Base-by-base conservation (phyloP, 2,797 vertebrate species). In the Poeciliopsis gracilis region DNA sequence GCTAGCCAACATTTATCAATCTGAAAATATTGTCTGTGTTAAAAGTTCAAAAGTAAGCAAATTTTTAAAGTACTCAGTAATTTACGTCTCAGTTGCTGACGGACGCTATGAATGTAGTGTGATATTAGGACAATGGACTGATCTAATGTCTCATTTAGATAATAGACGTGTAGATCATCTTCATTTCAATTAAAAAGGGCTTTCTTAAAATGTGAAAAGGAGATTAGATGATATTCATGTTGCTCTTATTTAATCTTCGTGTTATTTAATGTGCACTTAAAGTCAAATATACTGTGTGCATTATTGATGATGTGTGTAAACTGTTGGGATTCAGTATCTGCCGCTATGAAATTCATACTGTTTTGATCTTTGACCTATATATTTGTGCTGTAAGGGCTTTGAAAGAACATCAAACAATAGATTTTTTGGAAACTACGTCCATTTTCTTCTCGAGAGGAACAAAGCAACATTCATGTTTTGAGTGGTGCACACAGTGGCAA, bases 221-320 rank as follows among this genome's bases (percentile, higher is more conserved):
- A 67, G 33, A 83, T 73, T 81, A 81, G 80, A 77, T 80, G 9
- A 78, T 2, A 10, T 67, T 80, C 10, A 76, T 81, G 73, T 79
- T 82, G 76, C 36, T 76, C 67, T 84, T 84, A 71, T 72, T 88
- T 69, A 11, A 47, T 83, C 57, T 87, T 82, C 80, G 81, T 84
- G 89, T 87, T 53, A 67, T 89, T 89, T 74, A 83, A 87, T 76
- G 75, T 85, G 86, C 85, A 91, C 89, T 90, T 90, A 88, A 87
- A 78, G 70, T 89, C 73, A 53, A 53, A 28, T 59, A 75, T 43
- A 45, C 23, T 77, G 43, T 77, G 73, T 89, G 38, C 77, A 87
- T 86, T 88, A 86, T 86, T 83, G 55, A 88, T 84, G 73, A 82
- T 77, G 89, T 83, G 91, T 89, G 87, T 85, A 72, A 72, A 82